These are phyloP conservation scores for Nipponacmea schrenckii DNA, from an alignment of 2,888 invertebrate species.

Conservation along the genomic window DNA sequence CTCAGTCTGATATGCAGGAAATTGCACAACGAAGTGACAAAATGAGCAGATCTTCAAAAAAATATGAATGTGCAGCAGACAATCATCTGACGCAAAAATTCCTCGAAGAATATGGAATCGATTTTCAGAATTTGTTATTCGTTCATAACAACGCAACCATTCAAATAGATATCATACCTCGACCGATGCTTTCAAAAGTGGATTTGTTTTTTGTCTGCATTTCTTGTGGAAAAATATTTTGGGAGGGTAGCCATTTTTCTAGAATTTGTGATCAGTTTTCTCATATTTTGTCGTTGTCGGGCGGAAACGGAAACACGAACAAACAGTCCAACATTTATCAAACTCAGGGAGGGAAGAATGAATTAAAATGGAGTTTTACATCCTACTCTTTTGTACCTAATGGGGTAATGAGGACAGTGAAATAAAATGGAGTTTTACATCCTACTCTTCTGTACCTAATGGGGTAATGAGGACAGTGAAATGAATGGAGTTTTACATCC, in stretches of 20 bases:
- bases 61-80: not conserved
- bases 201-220: constrained; percentile 78
- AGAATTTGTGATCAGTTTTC: constrained; percentile 57
- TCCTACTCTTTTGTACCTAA: too few species aligned
- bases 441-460: too few species aligned
- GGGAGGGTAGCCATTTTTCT: constrained; percentile 74
- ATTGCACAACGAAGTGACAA: constrained; percentile 25
- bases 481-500: too few species aligned
- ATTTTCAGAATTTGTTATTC: constrained; percentile 35
- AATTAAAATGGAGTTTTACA: too few species aligned
- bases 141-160: constrained; percentile 18
- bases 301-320: too few species aligned
- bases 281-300: constrained; percentile 40
- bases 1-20: constrained; percentile 32
- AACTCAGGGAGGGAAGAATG: too few species aligned
- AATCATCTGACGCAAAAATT: constrained; percentile 25
- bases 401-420: too few species aligned
- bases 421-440: too few species aligned
- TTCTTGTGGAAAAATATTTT: constrained; percentile 80
- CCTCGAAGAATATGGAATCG: constrained; percentile 62
- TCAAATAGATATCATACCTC: constrained; percentile 68
- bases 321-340: too few species aligned
- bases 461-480: too few species aligned
- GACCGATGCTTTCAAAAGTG: constrained; percentile 68
- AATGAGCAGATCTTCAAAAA: not conserved